Conservation (phyloP, 37 sponge, comb jelly and placozoan species). For the Bolinopsis microptera region DNA sequence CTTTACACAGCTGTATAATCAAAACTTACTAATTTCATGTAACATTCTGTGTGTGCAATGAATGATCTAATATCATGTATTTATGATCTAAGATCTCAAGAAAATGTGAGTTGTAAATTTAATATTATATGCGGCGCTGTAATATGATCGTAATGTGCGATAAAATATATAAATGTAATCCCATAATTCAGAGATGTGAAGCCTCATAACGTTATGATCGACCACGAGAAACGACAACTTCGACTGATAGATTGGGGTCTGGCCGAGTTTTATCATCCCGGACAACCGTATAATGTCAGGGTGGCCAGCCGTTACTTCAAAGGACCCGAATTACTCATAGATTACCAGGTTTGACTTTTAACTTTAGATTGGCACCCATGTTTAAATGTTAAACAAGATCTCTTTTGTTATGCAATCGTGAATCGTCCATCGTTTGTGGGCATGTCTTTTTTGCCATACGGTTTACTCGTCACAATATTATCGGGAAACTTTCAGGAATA, state of each 20-base stretch:
- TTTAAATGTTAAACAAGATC: neutral
- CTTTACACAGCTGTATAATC: too few relatives aligned
- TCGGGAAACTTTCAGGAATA: constrained; percentile 71
- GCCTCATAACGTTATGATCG: constrained; percentile 99
- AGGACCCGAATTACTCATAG: constrained; percentile 97
- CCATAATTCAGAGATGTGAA: constrained; percentile 85
- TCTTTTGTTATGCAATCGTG: constrained; percentile 41
- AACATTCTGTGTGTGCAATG: too few relatives aligned
- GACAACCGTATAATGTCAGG: constrained; percentile 96
- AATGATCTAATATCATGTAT: too few relatives aligned
- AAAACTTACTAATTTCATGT: too few relatives aligned
- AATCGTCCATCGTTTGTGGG: neutral
- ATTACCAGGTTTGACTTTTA: constrained; percentile 81
- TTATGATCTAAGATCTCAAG: too few relatives aligned
- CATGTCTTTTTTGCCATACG: too few relatives aligned
- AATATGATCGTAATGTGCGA: too few relatives aligned
- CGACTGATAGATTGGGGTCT: constrained; percentile 98
- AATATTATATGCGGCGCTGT: too few relatives aligned
- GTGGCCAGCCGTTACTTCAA: constrained; percentile 99
- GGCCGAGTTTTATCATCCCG: constrained; percentile 99
- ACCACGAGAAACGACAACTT: constrained; percentile 91
- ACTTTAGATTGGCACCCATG: too few relatives aligned
- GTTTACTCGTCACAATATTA: neutral
- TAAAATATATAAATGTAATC: neutral
- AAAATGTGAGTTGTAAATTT: too few relatives aligned